phyloP scores from a whole-genome alignment of 1,140 invertebrate species.

The Lucilia sericata region DNA sequence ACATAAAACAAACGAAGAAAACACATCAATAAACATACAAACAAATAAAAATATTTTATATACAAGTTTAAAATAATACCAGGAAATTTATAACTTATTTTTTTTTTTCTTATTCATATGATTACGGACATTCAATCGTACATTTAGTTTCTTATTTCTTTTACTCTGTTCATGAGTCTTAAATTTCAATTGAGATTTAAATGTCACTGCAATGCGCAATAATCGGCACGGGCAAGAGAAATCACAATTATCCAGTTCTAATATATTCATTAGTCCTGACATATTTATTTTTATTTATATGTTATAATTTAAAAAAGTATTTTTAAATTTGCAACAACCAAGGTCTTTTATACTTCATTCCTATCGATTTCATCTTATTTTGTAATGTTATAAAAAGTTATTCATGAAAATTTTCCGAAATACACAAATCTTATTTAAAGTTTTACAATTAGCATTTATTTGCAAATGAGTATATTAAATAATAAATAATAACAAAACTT shows the following conservation, averaged over 20 bases:
- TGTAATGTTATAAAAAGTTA: too few relatives aligned
- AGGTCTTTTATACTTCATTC: too few relatives aligned
- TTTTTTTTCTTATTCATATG: neutral
- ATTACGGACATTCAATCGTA: neutral
- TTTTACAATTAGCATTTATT: too few relatives aligned
- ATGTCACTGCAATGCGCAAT: neutral
- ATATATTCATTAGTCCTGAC: too few relatives aligned
- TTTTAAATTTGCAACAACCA: too few relatives aligned
- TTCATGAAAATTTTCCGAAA: too few relatives aligned
- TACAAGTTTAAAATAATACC: neutral
- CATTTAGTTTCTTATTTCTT: neutral
- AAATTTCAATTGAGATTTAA: slow-evolving; percentile 19
- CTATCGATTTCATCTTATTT: too few relatives aligned
- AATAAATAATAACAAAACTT: too few relatives aligned
- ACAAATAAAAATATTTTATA: neutral
- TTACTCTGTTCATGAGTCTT: neutral
- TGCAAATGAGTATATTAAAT: too few relatives aligned
- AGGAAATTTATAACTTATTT: neutral
- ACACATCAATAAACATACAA: neutral
- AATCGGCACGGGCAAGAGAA: neutral
- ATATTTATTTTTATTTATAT: too few relatives aligned
- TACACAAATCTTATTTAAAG: too few relatives aligned
- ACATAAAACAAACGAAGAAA: slow-evolving; percentile 40
- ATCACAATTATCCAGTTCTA: neutral
- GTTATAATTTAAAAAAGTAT: too few relatives aligned